Evolutionary conservation across 2,113 vertebrate species (phyloP).

Genomic region (Lathamus discolor): DNA sequence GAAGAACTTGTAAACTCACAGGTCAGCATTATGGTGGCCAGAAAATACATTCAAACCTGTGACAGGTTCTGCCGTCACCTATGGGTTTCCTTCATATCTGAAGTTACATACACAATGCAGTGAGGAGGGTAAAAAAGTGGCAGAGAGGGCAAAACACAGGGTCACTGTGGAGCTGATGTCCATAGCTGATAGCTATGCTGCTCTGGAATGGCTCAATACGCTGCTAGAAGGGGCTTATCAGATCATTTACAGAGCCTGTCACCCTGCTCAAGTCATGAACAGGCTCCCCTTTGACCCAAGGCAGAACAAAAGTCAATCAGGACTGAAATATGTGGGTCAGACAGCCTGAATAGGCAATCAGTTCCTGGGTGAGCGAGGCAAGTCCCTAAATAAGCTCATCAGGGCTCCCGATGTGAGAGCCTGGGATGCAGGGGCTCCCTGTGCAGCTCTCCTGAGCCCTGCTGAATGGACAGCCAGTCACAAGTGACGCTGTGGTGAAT

Average conservation of each 20-base stretch:
- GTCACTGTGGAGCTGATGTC: neutral
- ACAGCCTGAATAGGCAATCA: constrained; percentile 39
- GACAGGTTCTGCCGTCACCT: neutral
- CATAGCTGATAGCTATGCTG: neutral
- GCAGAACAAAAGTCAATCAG: constrained; percentile 37
- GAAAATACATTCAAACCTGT: neutral
- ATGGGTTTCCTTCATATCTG: neutral
- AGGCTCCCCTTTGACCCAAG: neutral
- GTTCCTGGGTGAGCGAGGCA: constrained; percentile 6
- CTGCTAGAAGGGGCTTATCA: neutral
- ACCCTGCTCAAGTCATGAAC: neutral
- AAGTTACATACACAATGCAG: neutral
- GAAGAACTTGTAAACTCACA: neutral
- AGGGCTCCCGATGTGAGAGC: neutral
- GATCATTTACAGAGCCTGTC: neutral
- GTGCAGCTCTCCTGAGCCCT: neutral
- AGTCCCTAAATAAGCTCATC: constrained; percentile 20
- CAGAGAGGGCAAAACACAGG: neutral
- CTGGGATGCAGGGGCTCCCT: neutral
- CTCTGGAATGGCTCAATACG: neutral
- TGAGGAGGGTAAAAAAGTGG: neutral
- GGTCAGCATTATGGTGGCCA: neutral
- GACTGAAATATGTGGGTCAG: constrained; percentile 15
- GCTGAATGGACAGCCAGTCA: neutral
- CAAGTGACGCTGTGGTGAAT: constrained; percentile 10